Evolutionary conservation across 2,113 vertebrate species (phyloP), one percentile per base, ranked within the genome.

Genomic region (Aix galericulata): DNA sequence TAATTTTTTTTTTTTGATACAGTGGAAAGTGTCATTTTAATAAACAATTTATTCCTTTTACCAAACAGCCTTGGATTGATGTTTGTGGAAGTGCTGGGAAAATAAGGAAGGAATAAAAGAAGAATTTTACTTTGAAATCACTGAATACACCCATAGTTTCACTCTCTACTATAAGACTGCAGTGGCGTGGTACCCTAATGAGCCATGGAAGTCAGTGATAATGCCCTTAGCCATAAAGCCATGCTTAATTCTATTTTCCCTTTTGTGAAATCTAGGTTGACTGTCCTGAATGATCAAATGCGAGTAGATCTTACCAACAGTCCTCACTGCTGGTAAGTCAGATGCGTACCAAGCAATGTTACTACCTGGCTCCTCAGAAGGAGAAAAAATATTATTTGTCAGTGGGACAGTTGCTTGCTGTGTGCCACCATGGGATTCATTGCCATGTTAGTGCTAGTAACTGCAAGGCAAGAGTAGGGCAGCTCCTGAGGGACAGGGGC

Each of bases 101-200:
- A 89, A 52, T 15, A 69, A 32, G n/a, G 26, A 69, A 73, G 7
- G 26, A 58, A 44, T 58, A 79, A 76, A 52, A 9, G 1, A 56
- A n/a, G 4, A 17, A 22, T 38, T 27, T 58, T 42, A 9, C 42
- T 62, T 13, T 31, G 40, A 55, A 58, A 44, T 59, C 22, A 11
- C 8, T 7, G 9, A 31, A 20, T 76, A 5, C 2, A 2, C n/a
- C n/a, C 34, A 11, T 25, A 46, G 16, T n/a, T 25, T 13, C 48
- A 17, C 3, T n/a, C 74, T 46, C 64, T 64, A 17, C n/a, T 23
- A 12, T 21, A 52, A 31, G 31, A n/a, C 40, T 77, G 73, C 25
- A n/a, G 10, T 0, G 0, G n/a, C 3, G 6, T 21, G 31, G 17
- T 3, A 2, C 1, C 2, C 15, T 46, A 42, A 36, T 53, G 46